A percentile compares a stretch with the other conserved stretches of the same genome.
phyloP scores from a whole-genome alignment of 2,113 vertebrate genomes.

The Malurus melanocephalus region DNA sequence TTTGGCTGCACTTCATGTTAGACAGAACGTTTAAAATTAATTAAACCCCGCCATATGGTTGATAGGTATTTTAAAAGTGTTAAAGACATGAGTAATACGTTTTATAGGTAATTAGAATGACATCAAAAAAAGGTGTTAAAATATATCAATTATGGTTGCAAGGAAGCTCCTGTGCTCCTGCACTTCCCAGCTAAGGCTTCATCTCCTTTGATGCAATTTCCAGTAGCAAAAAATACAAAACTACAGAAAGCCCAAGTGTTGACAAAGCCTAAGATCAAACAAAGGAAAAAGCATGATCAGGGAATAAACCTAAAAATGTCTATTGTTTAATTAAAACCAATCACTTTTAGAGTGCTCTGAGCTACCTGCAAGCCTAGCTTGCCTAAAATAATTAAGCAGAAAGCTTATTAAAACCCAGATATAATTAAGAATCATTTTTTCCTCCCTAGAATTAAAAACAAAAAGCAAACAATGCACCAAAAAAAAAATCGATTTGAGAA shows the following conservation, averaged over 20 bases:
- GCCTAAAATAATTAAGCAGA: conserved; percentile 3
- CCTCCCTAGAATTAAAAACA: not conserved
- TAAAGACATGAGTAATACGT: not conserved
- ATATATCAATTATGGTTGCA: not conserved
- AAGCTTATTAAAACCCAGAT: not conserved
- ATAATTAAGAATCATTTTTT: not conserved
- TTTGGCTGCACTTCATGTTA: not conserved
- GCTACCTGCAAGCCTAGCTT: not conserved
- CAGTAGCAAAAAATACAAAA: not conserved
- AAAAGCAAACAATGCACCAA: not conserved
- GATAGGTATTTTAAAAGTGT: conserved; percentile 2
- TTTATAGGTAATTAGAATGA: not conserved
- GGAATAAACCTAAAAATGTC: not conserved
- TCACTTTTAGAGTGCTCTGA: not conserved
- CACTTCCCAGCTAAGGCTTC: not conserved
- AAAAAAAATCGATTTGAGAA: not conserved
- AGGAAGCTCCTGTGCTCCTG: not conserved
- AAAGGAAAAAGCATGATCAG: not conserved
- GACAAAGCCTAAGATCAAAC: not conserved
- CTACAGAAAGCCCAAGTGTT: not conserved
- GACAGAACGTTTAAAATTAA: not conserved
- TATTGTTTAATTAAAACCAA: conserved; percentile 39
- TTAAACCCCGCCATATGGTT: not conserved
- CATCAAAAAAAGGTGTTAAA: conserved; percentile 20
- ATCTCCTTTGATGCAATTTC: not conserved